Evolutionary conservation across 2,113 vertebrate genomes (phyloP).

Genomic region (Tetrax tetrax): DNA sequence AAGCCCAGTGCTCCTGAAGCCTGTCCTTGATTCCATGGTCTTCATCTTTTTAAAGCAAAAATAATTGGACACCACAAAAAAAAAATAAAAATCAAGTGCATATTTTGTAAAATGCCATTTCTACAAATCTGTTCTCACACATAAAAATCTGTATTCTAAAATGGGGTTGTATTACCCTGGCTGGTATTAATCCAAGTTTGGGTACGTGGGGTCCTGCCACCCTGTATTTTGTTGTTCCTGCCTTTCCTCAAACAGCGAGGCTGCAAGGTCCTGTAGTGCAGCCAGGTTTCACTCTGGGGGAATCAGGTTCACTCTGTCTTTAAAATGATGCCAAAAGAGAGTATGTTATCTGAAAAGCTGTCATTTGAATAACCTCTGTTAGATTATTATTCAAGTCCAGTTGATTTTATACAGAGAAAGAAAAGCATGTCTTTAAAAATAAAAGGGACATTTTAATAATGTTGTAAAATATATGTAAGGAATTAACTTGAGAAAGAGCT

Average conservation of each 20-base stretch:
- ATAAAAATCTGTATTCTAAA: background rate
- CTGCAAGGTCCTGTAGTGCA: background rate
- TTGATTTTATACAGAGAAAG: background rate
- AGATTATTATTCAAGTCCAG: background rate
- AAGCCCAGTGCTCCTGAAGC: constrained; percentile 21
- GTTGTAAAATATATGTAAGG: background rate
- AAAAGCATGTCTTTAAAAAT: background rate
- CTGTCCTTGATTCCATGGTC: background rate
- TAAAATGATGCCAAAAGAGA: constrained; percentile 2
- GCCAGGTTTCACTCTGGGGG: background rate
- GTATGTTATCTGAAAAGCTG: background rate
- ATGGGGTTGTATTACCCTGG: background rate
- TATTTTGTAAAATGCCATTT: background rate
- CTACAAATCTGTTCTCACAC: background rate
- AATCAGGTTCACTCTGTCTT: background rate
- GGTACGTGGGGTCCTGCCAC: background rate
- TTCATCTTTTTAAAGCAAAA: background rate
- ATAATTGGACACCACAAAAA: background rate
- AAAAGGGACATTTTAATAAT: background rate
- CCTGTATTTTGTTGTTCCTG: background rate
- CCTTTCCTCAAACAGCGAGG: background rate
- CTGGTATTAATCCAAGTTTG: background rate
- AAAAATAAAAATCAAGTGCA: background rate
- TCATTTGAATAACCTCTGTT: background rate
- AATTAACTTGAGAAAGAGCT: constrained; percentile 30